phyloP scores from a whole-genome alignment of 53 echinoderm and acorn worm species.

The Pentamera pediparva region DNA sequence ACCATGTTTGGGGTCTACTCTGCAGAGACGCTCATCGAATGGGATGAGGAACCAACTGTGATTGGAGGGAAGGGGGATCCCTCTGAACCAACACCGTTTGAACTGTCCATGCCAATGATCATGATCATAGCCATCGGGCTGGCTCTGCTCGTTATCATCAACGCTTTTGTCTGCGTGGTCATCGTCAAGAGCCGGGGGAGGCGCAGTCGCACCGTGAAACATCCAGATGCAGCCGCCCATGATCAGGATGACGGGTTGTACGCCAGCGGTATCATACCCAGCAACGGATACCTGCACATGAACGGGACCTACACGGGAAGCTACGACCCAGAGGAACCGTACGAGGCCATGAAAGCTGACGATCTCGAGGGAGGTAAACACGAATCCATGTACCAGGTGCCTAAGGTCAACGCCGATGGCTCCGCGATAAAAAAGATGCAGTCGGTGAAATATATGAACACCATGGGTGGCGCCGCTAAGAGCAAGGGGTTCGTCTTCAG shows the following conservation, averaged over 20 bases:
- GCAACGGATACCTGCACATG: slow-evolving; percentile 1
- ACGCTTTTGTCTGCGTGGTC: background rate
- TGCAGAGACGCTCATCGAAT: background rate
- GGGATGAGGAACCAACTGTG: background rate
- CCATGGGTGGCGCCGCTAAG: background rate
- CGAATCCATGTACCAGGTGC: slow-evolving; percentile 8
- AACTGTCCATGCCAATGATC: background rate
- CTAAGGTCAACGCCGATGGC: background rate
- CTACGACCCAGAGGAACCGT: slow-evolving; percentile 24
- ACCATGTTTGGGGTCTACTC: slow-evolving; percentile 1
- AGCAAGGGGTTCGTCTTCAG: slow-evolving; percentile 10
- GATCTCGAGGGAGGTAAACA: background rate
- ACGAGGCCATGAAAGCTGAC: background rate
- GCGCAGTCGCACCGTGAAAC: background rate
- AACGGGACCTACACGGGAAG: background rate
- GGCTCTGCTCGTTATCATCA: background rate
- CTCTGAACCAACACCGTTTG: background rate
- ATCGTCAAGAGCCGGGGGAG: background rate
- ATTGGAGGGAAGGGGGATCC: background rate
- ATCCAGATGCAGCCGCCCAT: background rate
- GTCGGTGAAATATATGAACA: slow-evolving; percentile 19
- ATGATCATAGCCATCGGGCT: background rate
- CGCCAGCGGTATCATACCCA: background rate
- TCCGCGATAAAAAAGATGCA: background rate
- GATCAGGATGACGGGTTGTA: slow-evolving; percentile 5